A percentile compares a stretch with the other conserved stretches of the same genome.
phyloP scores from a whole-genome alignment of 2,797 vertebrate genomes.

The Poecilia picta region DNA sequence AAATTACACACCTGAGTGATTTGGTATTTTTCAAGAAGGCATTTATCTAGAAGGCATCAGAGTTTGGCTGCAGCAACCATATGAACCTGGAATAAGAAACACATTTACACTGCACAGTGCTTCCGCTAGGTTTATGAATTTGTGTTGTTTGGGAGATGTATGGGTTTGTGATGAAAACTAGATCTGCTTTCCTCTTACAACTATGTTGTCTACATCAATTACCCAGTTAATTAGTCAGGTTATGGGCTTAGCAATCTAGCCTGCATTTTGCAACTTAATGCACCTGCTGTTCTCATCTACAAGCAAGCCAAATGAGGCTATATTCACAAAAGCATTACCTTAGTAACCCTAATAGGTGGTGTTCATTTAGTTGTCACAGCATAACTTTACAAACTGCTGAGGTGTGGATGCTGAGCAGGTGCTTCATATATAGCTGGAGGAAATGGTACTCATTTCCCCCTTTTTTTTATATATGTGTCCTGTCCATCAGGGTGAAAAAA shows the following conservation, averaged over 20 bases:
- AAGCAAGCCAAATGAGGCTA: not conserved
- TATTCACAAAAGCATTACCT: not conserved
- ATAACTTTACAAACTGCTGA: not conserved
- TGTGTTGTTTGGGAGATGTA: not conserved
- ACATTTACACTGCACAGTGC: constrained; percentile 1
- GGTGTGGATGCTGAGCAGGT: not conserved
- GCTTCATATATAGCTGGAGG: not conserved
- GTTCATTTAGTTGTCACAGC: not conserved
- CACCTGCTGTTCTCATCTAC: not conserved
- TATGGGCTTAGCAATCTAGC: not conserved
- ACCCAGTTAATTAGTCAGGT: not conserved
- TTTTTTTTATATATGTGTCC: too few species aligned
- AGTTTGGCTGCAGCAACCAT: constrained; percentile 21
- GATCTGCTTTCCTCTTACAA: not conserved
- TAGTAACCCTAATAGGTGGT: not conserved
- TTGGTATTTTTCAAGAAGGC: constrained; percentile 29
- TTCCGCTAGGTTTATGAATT: not conserved
- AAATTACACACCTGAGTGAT: constrained; percentile 21
- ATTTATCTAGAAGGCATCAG: constrained; percentile 24
- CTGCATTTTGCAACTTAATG: not conserved
- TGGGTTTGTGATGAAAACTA: not conserved
- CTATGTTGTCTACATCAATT: not conserved
- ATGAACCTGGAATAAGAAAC: not conserved
- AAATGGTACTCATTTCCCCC: not conserved
- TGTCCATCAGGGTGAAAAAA: too few species aligned